Evolutionary conservation across 2,888 invertebrate species (phyloP), one percentile per base, ranked within the genome.

Genomic region (Ceratothoa steindachneri): DNA sequence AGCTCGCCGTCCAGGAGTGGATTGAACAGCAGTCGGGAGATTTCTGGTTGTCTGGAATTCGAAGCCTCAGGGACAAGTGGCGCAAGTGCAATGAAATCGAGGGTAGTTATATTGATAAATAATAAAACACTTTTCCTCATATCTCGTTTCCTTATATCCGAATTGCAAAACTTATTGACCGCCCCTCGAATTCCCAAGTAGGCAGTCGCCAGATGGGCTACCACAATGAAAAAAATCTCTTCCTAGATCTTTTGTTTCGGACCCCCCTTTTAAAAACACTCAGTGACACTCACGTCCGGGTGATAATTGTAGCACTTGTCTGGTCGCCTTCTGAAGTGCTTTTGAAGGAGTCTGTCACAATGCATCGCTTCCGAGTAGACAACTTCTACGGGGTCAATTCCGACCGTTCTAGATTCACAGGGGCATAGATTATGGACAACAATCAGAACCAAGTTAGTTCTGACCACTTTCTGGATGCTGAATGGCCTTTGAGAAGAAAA

Each of bases 401-500:
- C 92, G 80, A 93, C 87, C 83, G 92, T 90, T 85, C 93, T 93
- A 82, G 91, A 91, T 80, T 93, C 93, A 85, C 93, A 94, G 68
- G 93, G 93, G 69, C 83, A 83, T 1, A 80, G 69, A 29, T 80
- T 80, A 80, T 95, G 93, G 82, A 94, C 93, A 80, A 93, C 94
- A 80, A 95, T 86, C 80, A 95, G 86, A 82, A 95, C 92, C 82
- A 95, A 86, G 87, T 95, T 95, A 83, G 93, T 94, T 84, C 93
- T 91, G 67, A 91, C 93, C 82, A 95, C 93, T 86, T 93, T 93
- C 83, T 94, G 93, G 72, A 94, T 93, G 86, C 93, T 94, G 86
- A 94, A 94, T 29, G 93, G 93, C 82, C 94, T 92, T 86, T 15
- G 19, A 19, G 19, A n/a, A 31, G 12, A 30, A 28, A 2, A 55